Evolutionary conservation across 2,888 invertebrate genomes (phyloP), one percentile per base, ranked within the genome.

Genomic region (Agrilus mali): DNA sequence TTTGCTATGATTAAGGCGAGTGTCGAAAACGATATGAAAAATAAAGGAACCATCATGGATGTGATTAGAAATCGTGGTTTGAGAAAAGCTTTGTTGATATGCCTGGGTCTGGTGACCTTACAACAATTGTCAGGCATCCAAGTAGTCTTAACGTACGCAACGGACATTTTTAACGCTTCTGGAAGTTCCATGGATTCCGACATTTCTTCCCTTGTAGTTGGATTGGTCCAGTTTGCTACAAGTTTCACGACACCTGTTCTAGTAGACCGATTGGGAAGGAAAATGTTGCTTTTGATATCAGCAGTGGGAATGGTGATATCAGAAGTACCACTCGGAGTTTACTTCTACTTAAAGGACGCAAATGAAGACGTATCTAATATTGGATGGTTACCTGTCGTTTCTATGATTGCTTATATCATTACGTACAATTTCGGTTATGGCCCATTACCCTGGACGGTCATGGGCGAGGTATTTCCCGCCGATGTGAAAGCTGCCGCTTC

Each of bases 391-490:
- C 38, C 38, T 17, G 20, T 38, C 12, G 13, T 27, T 12, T 27
- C 27, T 4, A 15, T 38, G 22, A 31, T 38, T 13, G 31, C 13
- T 38, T 38, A 38, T 13, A 38, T 38, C 10, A 22, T 38, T 12
- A 22, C 20, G 3, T 38, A n/a, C 5, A 17, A 17, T 47, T 0
- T 52, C 72, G 73, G 75, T 1, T 75, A 79, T 42, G 85, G 89
- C 5, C 80, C 83, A 0, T 61, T 85, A 22, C 82, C 84, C 0
- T 85, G 85, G 85, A 80, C 84, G 0, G 77, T 86, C 32, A 76
- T 85, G 72, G 78, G 82, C 2, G 86, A 86, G 60, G 74, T 86
- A 65, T 78, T 88, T 61, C 78, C 88, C 32, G 67, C 79, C 0
- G 80, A 82, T 50, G 80, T 84, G 3, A 82, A 83, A 61, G 76